A percentile compares a stretch with the other conserved stretches of the same genome.
Conservation (phyloP, 2,113 vertebrate species). For the Natator depressus region DNA sequence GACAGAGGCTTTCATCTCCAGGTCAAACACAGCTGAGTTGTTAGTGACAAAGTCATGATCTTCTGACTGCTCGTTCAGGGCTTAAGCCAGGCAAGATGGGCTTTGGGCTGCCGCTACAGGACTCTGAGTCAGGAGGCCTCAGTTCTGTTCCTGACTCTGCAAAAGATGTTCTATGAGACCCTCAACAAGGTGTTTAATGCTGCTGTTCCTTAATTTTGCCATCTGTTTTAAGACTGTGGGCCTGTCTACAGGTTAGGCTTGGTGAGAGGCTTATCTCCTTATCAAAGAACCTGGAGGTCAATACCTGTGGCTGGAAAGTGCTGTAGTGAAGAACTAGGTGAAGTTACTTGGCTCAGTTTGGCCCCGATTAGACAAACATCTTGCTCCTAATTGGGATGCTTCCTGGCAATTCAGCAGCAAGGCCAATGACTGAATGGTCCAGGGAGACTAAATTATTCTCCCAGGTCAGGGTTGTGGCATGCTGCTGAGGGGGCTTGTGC, state of each 20-base stretch:
- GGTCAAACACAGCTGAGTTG: conserved; percentile 55
- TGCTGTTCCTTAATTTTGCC: background rate
- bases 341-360: background rate
- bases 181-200: background rate
- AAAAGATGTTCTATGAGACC: conserved; percentile 12
- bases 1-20: conserved; percentile 60
- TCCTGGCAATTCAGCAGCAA: background rate
- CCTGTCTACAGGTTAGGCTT: rapidly evolving
- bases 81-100: background rate
- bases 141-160: conserved; percentile 1
- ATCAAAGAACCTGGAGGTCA: rapidly evolving
- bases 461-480: rapidly evolving
- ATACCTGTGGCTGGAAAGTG: background rate
- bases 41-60: conserved; percentile 60
- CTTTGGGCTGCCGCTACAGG: background rate
- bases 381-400: background rate
- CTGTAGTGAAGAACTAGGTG: background rate
- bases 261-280: background rate
- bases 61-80: conserved; percentile 30
- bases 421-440: background rate
- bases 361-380: rapidly evolving
- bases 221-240: background rate
- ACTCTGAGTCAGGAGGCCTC: background rate
- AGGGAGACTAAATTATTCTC: rapidly evolving
- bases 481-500: background rate